Evolutionary conservation across 1,140 invertebrate species (phyloP).

Genomic region (Ips nitidus): DNA sequence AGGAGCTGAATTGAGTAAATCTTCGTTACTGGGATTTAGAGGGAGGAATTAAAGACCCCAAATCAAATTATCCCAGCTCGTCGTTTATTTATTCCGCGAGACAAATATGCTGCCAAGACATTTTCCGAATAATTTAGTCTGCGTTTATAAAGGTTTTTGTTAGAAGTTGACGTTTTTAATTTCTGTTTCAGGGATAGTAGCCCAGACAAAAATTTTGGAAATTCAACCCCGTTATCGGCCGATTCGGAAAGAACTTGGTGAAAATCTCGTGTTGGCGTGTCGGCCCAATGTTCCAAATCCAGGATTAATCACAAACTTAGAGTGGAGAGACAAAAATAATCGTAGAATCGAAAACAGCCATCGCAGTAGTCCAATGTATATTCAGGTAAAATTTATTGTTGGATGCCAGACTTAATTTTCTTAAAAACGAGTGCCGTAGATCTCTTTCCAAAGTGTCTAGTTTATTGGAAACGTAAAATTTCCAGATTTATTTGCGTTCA

Average conservation of each 20-base stretch:
- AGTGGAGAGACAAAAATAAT: slow-evolving; percentile 71
- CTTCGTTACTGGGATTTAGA: slow-evolving; percentile 7
- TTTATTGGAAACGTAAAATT: too few relatives aligned
- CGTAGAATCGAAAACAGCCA: slow-evolving; percentile 60
- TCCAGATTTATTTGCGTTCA: too few relatives aligned
- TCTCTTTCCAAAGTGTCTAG: too few relatives aligned
- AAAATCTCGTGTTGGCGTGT: slow-evolving; percentile 70
- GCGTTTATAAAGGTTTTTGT: not conserved
- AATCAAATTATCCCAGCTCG: slow-evolving; percentile 15
- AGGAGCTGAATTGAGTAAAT: slow-evolving; percentile 9
- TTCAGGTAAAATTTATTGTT: slow-evolving; percentile 42
- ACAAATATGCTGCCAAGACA: slow-evolving; percentile 11
- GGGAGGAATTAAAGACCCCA: not conserved
- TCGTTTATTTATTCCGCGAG: slow-evolving; percentile 9
- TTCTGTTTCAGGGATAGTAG: slow-evolving; percentile 38
- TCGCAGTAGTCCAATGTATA: slow-evolving; percentile 41
- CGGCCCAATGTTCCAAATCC: slow-evolving; percentile 63
- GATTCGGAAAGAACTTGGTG: slow-evolving; percentile 69
- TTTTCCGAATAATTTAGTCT: not conserved
- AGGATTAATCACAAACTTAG: slow-evolving; percentile 63
- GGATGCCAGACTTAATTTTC: not conserved
- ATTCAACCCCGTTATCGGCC: slow-evolving; percentile 67
- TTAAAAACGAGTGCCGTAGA: too few relatives aligned
- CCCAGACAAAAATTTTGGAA: slow-evolving; percentile 51
- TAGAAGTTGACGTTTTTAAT: slow-evolving; percentile 3